These are phyloP conservation scores for Narcine bancroftii DNA, from an alignment of 2,113 vertebrate genomes.

Conservation along the genomic window DNA sequence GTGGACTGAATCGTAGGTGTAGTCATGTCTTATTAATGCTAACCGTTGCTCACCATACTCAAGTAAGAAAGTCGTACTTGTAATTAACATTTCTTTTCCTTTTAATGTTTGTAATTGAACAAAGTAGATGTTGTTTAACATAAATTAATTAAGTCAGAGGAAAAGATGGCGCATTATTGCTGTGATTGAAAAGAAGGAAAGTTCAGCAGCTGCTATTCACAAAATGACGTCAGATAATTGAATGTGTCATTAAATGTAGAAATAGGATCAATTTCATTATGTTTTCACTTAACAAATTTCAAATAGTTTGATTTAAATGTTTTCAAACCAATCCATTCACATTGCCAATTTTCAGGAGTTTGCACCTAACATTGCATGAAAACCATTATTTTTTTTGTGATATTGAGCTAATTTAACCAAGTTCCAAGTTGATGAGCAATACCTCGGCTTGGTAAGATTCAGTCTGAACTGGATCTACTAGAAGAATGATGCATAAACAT, in stretches of 20 bases:
- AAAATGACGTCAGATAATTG: background rate
- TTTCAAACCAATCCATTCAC: background rate
- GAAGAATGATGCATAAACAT: background rate
- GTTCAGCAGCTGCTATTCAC: background rate
- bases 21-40: background rate
- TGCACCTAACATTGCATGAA: background rate
- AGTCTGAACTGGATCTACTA: background rate
- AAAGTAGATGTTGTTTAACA: background rate
- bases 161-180: background rate
- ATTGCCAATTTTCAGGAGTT: background rate
- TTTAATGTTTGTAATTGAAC: background rate
- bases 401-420: background rate
- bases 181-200: background rate
- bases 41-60: background rate
- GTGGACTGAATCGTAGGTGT: background rate
- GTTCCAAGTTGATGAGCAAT: background rate
- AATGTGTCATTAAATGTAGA: background rate
- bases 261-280: background rate
- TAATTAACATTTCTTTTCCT: background rate
- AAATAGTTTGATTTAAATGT: background rate
- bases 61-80: constrained; percentile 21
- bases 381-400: background rate
- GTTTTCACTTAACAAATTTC: background rate
- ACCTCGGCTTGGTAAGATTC: background rate
- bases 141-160: background rate